A percentile compares a stretch with the other conserved stretches of the same genome.
These are phyloP conservation scores for Sphinx pinastri DNA, from an alignment of 2,888 invertebrate genomes.

Conservation along the genomic window DNA sequence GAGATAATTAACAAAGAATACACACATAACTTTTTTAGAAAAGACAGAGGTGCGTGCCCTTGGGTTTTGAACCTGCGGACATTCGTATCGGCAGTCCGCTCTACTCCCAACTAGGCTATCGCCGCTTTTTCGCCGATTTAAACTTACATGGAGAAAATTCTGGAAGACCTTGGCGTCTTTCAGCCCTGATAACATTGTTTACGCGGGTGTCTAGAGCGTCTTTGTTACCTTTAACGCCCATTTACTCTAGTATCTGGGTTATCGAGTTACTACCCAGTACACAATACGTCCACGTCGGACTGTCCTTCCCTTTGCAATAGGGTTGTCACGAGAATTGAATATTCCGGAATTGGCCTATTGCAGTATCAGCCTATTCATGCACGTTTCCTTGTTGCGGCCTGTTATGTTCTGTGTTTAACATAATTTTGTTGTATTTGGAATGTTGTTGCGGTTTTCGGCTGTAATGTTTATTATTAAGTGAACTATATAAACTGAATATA, in stretches of 20 bases:
- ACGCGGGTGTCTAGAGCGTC: constrained; percentile 31
- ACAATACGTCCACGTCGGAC: constrained; percentile 55
- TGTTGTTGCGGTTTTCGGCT: neutral
- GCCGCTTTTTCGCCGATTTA: too few relatives aligned
- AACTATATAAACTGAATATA: too few relatives aligned
- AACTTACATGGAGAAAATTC: neutral
- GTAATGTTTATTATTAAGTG: too few relatives aligned
- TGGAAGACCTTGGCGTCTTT: neutral
- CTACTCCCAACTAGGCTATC: too few relatives aligned
- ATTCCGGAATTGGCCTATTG: constrained; percentile 20
- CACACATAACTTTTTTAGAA: too few relatives aligned
- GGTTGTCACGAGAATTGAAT: constrained; percentile 26
- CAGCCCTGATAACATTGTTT: constrained; percentile 17
- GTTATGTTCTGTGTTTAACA: neutral
- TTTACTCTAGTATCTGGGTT: constrained; percentile 62
- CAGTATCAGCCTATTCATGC: constrained; percentile 18
- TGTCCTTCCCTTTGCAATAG: constrained; percentile 56
- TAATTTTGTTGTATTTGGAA: neutral
- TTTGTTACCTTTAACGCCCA: constrained; percentile 49
- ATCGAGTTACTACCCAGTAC: constrained; percentile 52
- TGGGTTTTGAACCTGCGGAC: too few relatives aligned
- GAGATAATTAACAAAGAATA: too few relatives aligned
- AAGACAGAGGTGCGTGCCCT: too few relatives aligned
- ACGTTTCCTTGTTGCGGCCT: neutral
- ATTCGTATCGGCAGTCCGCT: too few relatives aligned